Base-by-base conservation (phyloP, 2,888 invertebrate species). In the Octodonta nipae region DNA sequence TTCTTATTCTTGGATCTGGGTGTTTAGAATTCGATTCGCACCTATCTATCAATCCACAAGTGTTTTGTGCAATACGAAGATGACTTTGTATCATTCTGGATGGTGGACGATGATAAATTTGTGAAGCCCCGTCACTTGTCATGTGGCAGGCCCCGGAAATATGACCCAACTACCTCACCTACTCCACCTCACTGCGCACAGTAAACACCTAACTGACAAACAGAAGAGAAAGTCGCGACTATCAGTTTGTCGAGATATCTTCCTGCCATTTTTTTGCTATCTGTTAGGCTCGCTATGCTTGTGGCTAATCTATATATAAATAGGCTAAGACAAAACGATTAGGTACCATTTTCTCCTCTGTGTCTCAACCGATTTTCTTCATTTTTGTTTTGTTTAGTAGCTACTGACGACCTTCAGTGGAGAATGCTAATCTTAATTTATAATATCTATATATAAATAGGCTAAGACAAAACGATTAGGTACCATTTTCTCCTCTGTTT, bases 11-110 rank as follows among this genome's bases (percentile, higher is more conserved):
- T 67, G 68, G 70, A 67, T 70, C 68, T 71, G 69, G 71, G 71
- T 73, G 73, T 73, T 75, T 84, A 92, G 91, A 92, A 92, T 77
- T 91, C 92, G 71, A 91, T 92, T 77, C 89, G 91, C 80, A 92
- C 91, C 73, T 92, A 92, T 81, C 83, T 92, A 72, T 92, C 91
- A 65, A 82, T 92, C 75, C 92, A 92, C 81, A 91, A 91, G 81
- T 92, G 91, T 79, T 92, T 92, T 78, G 89, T 91, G 71, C 86
- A 91, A 67, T 92, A 89, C 74, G 92, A 92, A 75, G 92, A 92
- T 71, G 91, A 92, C 81, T 92, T 91, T 75, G 91, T 91, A 68
- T 89, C 89, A 60, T 92, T 89, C 77, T 92, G 92, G 92, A 91
- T 91, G 89, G 91, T 92, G 71, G 91, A 92, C 71, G 92, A 92